phyloP scores from a whole-genome alignment of 2,797 vertebrate species.

The Melanotaenia trifasciata region DNA sequence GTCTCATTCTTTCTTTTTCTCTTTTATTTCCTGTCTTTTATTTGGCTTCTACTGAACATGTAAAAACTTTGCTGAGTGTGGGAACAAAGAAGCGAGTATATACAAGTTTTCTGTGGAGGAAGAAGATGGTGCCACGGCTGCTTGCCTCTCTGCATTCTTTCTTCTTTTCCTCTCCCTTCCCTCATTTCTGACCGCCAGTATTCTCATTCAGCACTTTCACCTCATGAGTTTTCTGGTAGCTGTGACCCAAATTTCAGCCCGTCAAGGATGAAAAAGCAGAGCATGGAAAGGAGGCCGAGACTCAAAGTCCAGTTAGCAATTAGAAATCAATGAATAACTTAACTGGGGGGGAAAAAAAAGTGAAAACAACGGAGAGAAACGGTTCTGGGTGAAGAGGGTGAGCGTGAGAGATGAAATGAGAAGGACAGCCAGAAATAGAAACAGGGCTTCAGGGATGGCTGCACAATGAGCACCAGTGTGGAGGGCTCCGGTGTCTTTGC shows the following conservation, averaged over 20 bases:
- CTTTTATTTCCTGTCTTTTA: slow-evolving; percentile 58
- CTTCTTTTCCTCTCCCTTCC: slow-evolving; percentile 1
- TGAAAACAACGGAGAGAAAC: slow-evolving; percentile 21
- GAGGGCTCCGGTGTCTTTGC: slow-evolving; percentile 40
- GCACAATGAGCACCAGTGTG: slow-evolving; percentile 61
- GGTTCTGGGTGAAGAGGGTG: neutral
- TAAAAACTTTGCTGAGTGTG: slow-evolving; percentile 55
- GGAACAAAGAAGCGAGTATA: slow-evolving; percentile 45
- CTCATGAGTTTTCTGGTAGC: slow-evolving; percentile 50
- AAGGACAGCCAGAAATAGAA: slow-evolving; percentile 69
- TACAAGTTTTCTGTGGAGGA: slow-evolving; percentile 34
- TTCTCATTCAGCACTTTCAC: slow-evolving; percentile 47
- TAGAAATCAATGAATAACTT: slow-evolving; percentile 44
- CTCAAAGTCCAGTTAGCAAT: slow-evolving; percentile 30
- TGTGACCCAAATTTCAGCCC: slow-evolving; percentile 66
- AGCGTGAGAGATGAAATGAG: slow-evolving; percentile 22
- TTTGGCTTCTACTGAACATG: slow-evolving; percentile 39
- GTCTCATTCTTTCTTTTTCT: slow-evolving; percentile 56
- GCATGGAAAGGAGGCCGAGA: slow-evolving; percentile 7
- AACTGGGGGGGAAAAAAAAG: slow-evolving; percentile 28
- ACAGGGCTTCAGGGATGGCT: slow-evolving; percentile 50
- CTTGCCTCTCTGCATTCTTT: slow-evolving; percentile 21
- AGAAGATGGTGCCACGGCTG: slow-evolving; percentile 32
- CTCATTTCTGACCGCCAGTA: slow-evolving; percentile 26
- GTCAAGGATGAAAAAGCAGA: slow-evolving; percentile 35